phyloP scores from a whole-genome alignment of 2,888 invertebrate species.

The Choristoneura rosaceana region DNA sequence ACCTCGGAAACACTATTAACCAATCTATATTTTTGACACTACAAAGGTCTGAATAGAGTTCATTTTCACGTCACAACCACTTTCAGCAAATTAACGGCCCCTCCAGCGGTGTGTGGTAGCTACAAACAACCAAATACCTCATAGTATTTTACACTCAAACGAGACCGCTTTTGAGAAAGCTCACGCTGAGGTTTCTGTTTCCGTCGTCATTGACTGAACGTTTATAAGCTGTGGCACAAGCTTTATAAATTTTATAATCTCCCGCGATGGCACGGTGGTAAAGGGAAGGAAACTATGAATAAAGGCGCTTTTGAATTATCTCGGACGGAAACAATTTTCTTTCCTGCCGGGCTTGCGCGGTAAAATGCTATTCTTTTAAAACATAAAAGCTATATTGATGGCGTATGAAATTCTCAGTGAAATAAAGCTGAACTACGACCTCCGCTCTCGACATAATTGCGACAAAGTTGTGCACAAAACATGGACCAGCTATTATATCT shows the following conservation, averaged over 20 bases:
- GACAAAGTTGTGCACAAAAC: not conserved
- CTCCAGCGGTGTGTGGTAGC: no score
- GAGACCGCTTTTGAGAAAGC: no score
- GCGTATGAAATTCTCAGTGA: slow-evolving; percentile 2
- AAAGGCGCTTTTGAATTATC: slow-evolving; percentile 37
- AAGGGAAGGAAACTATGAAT: slow-evolving; percentile 24
- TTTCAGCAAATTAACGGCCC: no score
- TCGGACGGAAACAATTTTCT: slow-evolving; percentile 35
- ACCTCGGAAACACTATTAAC: no score
- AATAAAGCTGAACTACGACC: slow-evolving; percentile 3
- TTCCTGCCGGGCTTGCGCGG: slow-evolving; percentile 10
- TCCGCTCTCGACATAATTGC: not conserved
- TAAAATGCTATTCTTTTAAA: slow-evolving; percentile 20
- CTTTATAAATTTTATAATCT: slow-evolving; percentile 30
- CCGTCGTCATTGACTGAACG: not conserved
- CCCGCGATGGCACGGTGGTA: slow-evolving; percentile 10
- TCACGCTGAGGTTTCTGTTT: no score
- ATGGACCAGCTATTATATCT: not conserved
- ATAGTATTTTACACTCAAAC: no score
- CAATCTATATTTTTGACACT: no score
- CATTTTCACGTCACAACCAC: no score
- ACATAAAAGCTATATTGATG: slow-evolving; percentile 9
- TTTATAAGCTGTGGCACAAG: not conserved
- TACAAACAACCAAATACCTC: no score
- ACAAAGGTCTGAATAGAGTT: no score